These are phyloP conservation scores for Monochamus alternatus DNA, from an alignment of 2,888 invertebrate species.

Conservation along the genomic window DNA sequence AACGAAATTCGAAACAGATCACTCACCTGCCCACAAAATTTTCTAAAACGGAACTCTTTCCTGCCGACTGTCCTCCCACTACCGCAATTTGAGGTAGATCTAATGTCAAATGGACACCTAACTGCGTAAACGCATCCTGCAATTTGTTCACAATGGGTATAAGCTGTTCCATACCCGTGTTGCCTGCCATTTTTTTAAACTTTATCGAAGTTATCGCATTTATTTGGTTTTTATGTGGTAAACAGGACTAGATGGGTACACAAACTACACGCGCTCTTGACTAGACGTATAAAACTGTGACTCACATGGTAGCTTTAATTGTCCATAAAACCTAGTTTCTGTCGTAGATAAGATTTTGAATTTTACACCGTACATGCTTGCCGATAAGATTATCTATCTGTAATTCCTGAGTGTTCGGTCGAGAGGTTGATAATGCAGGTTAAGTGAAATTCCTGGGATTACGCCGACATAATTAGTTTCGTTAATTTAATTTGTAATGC, in stretches of 20 bases:
- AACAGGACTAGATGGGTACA: conserved; percentile 21
- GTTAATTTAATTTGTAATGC: conserved; percentile 14
- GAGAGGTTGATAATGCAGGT: conserved; percentile 22
- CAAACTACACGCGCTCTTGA: conserved; percentile 31
- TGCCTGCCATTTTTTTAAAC: conserved; percentile 77
- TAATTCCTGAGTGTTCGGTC: conserved; percentile 3
- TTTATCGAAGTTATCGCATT: conserved; percentile 26
- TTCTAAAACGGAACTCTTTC: conserved; percentile 99
- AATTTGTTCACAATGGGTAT: conserved; percentile 99
- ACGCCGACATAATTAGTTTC: conserved; percentile 1
- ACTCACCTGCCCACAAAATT: conserved; percentile 98
- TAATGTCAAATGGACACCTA: conserved; percentile 98
- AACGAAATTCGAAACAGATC: background rate
- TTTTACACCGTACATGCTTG: conserved; percentile 17
- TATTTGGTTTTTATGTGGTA: conserved; percentile 27
- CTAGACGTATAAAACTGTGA: conserved; percentile 39
- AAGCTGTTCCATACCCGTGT: conserved; percentile 95
- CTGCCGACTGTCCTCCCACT: conserved; percentile 99
- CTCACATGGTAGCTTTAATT: conserved; percentile 39
- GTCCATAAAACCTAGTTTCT: conserved; percentile 25
- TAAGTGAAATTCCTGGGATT: conserved; percentile 22
- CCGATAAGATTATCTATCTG: conserved; percentile 16
- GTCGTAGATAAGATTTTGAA: conserved; percentile 31
- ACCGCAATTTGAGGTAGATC: conserved; percentile 99
- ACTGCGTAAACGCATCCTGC: conserved; percentile 99